A percentile compares a stretch with the other conserved stretches of the same genome.
Evolutionary conservation across 2,113 vertebrate species (phyloP).

Genomic region (cattle (Bos taurus)): DNA sequence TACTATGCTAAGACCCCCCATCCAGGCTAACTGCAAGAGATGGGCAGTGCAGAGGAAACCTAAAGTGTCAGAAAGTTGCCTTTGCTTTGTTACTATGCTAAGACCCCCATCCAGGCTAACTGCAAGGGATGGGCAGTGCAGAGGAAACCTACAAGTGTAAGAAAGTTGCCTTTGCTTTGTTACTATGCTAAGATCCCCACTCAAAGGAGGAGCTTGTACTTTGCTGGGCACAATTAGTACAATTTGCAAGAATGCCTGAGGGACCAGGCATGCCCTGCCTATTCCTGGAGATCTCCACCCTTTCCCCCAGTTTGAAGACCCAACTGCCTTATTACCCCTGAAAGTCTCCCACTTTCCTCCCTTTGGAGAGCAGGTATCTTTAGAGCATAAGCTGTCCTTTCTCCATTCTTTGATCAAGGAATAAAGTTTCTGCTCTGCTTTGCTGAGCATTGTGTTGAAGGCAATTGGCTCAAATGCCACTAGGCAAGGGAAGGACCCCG

Average conservation of each 20-base stretch:
- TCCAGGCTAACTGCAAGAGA: background rate
- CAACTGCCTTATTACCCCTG: background rate
- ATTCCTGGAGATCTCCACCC: background rate
- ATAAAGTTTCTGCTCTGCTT: background rate
- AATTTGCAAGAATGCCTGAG: background rate
- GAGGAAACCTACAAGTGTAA: background rate
- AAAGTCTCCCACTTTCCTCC: background rate
- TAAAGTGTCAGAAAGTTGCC: background rate
- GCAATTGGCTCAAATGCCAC: background rate
- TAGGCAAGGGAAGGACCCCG: background rate
- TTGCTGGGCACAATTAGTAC: background rate
- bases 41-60: background rate
- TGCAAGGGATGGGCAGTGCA: background rate
- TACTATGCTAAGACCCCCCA: background rate
- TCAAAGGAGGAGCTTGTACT: background rate
- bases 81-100: background rate
- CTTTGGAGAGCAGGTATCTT: background rate
- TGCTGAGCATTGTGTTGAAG: background rate
- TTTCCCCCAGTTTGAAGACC: background rate
- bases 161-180: background rate
- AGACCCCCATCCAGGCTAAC: background rate
- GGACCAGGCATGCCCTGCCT: background rate
- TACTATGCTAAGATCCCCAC: background rate
- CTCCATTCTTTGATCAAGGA: background rate
- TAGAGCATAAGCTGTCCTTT: background rate